A percentile compares a stretch with the other conserved stretches of the same genome.
Conservation (phyloP, 2,113 vertebrate genomes). For the Brachirus orientalis region DNA sequence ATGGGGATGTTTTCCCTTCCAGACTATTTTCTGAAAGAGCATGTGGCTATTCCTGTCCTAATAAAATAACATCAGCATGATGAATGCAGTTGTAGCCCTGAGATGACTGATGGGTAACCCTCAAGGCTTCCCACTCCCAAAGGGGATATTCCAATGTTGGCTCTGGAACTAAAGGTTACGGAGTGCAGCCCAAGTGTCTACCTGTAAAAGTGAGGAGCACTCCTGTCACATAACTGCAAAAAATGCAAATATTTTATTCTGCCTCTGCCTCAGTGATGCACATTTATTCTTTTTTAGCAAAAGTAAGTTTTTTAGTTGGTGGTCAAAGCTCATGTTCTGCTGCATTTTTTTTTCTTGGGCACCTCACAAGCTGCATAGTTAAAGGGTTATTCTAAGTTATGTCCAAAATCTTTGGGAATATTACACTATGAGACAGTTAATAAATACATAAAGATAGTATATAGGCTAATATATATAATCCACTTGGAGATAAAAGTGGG, state of each 20-base stretch:
- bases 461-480: no score
- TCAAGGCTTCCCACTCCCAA: slow-evolving; percentile 35
- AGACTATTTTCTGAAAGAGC: slow-evolving; percentile 56
- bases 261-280: not conserved
- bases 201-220: slow-evolving; percentile 1
- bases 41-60: slow-evolving; percentile 53
- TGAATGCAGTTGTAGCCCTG: slow-evolving; percentile 13
- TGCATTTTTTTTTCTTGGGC: no score
- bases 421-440: no score
- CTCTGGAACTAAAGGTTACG: not conserved
- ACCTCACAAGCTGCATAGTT: no score
- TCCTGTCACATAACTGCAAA: slow-evolving; percentile 15
- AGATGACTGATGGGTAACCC: slow-evolving; percentile 63
- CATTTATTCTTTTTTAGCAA: not conserved
- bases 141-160: not conserved
- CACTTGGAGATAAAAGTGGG: no score
- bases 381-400: no score
- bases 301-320: slow-evolving; percentile 7
- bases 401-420: no score
- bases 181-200: slow-evolving; percentile 31
- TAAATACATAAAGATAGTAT: no score
- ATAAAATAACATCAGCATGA: slow-evolving; percentile 57
- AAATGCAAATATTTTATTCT: slow-evolving; percentile 3
- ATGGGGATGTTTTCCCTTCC: slow-evolving; percentile 38
- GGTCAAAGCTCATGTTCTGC: slow-evolving; percentile 40